Conservation (phyloP, 2,113 vertebrate genomes). For the Phyllostomus discolor region DNA sequence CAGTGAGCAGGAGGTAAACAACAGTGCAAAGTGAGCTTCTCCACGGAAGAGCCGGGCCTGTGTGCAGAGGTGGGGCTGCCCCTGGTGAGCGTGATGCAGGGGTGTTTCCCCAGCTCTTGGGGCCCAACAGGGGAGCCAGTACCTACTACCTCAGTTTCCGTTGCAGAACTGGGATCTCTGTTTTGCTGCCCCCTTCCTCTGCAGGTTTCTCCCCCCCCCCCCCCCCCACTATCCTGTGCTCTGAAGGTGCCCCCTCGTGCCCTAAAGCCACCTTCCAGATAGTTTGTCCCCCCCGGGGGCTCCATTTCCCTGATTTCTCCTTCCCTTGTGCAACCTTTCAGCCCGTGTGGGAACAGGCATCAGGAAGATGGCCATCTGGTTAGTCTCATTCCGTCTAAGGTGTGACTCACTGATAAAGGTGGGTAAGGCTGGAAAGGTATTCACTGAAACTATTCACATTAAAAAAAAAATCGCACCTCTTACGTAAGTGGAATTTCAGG, state of each 20-base stretch:
- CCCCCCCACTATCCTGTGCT: not conserved
- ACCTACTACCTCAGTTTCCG: not conserved
- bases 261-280: not conserved
- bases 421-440: not conserved
- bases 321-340: not conserved
- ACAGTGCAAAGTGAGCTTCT: not conserved
- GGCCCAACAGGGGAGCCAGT: not conserved
- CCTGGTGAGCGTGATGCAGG: not conserved
- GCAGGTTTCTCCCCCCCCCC: rapidly evolving
- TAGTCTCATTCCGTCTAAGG: not conserved
- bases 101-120: not conserved
- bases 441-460: not conserved
- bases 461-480: not conserved
- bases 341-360: not conserved
- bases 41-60: not conserved
- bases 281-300: not conserved
- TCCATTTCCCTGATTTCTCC: not conserved
- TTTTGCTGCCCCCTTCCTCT: not conserved
- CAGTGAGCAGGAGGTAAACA: not conserved
- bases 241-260: not conserved
- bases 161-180: not conserved
- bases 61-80: not conserved
- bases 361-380: not conserved
- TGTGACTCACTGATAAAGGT: not conserved
- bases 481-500: not conserved